These are phyloP conservation scores for Spea hammondii DNA, from an alignment of 2,797 vertebrate species.

Conservation along the genomic window DNA sequence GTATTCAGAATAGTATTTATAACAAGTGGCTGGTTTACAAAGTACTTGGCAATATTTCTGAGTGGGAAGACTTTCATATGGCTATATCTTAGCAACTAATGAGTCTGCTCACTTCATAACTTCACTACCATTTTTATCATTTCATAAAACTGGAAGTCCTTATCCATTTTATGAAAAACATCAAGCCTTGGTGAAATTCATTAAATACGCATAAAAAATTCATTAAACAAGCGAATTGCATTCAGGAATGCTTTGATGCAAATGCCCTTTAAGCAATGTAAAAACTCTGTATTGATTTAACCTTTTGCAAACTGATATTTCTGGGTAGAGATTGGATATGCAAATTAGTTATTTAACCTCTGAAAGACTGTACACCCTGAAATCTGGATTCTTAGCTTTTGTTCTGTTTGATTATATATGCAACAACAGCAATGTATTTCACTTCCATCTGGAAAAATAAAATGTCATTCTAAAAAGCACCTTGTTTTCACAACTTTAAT, in stretches of 20 bases:
- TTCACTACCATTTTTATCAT: constrained; percentile 93
- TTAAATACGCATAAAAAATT: constrained; percentile 99
- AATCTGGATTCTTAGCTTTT: not conserved
- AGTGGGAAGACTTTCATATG: constrained; percentile 88
- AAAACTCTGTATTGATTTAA: constrained; percentile 85
- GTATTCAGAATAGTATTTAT: constrained; percentile 73
- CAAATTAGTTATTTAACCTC: constrained; percentile 5
- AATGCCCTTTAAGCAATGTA: constrained; percentile 84
- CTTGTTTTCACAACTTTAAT: no score
- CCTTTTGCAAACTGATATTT: constrained; percentile 83
- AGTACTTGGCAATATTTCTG: constrained; percentile 82
- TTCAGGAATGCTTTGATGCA: constrained; percentile 79
- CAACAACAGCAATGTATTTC: no score
- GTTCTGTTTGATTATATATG: no score
- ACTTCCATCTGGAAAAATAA: no score
- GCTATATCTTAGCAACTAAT: constrained; percentile 97
- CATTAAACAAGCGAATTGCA: constrained; percentile 93
- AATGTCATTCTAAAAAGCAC: no score
- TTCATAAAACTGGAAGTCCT: constrained; percentile 85
- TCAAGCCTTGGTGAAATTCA: constrained; percentile 98
- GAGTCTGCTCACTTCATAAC: constrained; percentile 95
- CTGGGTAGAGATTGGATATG: constrained; percentile 63
- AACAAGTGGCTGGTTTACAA: constrained; percentile 67
- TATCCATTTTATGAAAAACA: constrained; percentile 95
- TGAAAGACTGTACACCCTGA: not conserved